Percentiles rank a stretch among this genome's conserved stretches.
Conservation (phyloP, 2,888 invertebrate genomes). For the Lacanobia wlatinum region DNA sequence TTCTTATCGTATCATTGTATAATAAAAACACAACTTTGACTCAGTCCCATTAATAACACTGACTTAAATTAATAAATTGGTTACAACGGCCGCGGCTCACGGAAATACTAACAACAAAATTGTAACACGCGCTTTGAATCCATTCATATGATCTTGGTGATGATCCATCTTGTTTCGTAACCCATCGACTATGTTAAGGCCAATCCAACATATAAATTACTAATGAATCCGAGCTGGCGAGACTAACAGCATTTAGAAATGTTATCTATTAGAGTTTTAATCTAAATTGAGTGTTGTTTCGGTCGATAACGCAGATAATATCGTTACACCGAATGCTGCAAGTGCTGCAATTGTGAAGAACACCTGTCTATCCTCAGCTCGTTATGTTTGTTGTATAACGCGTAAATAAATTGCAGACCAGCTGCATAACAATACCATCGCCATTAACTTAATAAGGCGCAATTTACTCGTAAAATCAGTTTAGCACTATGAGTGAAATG, state of each 20-base stretch:
- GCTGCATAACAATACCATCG: conserved; percentile 62
- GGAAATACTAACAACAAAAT: conserved; percentile 47
- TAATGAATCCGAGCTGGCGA: conserved; percentile 77
- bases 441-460: conserved; percentile 52
- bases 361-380: conserved; percentile 58
- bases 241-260: conserved; percentile 78
- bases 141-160: conserved; percentile 77
- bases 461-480: conserved; percentile 53
- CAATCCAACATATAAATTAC: conserved; percentile 70
- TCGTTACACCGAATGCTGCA: conserved; percentile 69
- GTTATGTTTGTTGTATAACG: conserved; percentile 71
- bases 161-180: conserved; percentile 73
- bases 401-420: conserved; percentile 57
- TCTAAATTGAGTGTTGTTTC: conserved; percentile 78
- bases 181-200: conserved; percentile 73
- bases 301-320: conserved; percentile 84
- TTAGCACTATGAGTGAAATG: conserved; percentile 47
- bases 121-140: conserved; percentile 68
- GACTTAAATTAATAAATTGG: conserved; percentile 34
- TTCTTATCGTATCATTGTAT: conserved; percentile 7
- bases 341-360: conserved; percentile 67
- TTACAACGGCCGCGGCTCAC: conserved; percentile 18
- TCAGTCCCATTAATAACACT: conserved; percentile 36
- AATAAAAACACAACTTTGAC: conserved; percentile 20
- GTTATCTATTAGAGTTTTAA: conserved; percentile 68